phyloP scores from a whole-genome alignment of 2,797 vertebrate genomes.

The Thamnophis elegans region DNA sequence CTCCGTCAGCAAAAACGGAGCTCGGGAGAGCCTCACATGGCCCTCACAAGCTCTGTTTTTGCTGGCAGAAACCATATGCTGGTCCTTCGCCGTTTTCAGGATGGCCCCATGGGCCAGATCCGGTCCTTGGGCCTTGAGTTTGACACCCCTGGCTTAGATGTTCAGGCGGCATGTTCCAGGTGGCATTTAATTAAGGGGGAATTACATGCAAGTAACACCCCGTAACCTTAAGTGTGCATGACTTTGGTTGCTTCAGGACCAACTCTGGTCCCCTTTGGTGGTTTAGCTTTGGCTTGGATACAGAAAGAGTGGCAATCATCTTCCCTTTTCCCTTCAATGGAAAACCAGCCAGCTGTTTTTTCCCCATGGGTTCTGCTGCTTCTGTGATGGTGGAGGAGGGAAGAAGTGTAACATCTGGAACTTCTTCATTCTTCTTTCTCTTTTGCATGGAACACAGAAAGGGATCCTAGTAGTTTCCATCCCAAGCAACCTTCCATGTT shows the following conservation, averaged over 20 bases:
- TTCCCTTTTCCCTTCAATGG: background rate
- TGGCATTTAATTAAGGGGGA: background rate
- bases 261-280: background rate
- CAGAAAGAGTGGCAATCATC: background rate
- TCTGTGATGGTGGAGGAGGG: background rate
- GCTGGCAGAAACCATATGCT: no score
- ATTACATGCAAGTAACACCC: background rate
- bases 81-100: no score
- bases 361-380: background rate
- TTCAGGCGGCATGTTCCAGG: background rate
- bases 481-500: background rate
- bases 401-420: background rate
- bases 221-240: background rate
- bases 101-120: no score
- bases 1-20: no score
- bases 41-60: no score
- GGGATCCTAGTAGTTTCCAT: background rate
- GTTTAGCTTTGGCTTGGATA: background rate
- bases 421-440: background rate
- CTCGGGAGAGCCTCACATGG: no score
- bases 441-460: background rate
- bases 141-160: no score
- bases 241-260: background rate
- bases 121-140: no score
- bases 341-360: background rate